Evolutionary conservation across 92 coral and sea anemone species (phyloP).

Genomic region (Zoanthus gigantus): DNA sequence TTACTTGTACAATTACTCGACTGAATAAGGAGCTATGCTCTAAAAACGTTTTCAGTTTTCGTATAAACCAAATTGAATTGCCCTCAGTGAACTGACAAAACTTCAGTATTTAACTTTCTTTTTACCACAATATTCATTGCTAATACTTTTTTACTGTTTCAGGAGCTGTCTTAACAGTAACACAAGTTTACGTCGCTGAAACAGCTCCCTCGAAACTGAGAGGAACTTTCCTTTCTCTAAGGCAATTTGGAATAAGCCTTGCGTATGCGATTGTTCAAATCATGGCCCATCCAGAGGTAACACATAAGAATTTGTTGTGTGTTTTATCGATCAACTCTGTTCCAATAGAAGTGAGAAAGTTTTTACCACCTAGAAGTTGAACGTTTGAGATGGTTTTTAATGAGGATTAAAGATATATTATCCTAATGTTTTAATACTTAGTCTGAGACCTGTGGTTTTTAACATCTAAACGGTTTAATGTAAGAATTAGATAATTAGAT

Average conservation of each 20-base stretch:
- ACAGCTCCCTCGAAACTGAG: slow-evolving; percentile 1
- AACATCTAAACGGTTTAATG: too few species aligned
- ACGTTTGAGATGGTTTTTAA: not conserved
- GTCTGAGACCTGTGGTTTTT: too few species aligned
- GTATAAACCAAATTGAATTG: too few species aligned
- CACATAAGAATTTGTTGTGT: not conserved
- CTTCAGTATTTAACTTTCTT: too few species aligned
- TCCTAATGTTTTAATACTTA: too few species aligned
- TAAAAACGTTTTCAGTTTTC: too few species aligned
- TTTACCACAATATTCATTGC: not conserved
- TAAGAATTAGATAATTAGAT: too few species aligned
- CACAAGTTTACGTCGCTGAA: slow-evolving; percentile 39
- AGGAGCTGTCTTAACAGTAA: slow-evolving; percentile 32
- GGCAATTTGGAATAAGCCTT: not conserved
- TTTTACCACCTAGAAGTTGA: not conserved
- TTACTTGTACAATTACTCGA: too few species aligned
- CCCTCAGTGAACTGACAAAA: too few species aligned
- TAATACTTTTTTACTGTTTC: not conserved
- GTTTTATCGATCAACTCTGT: not conserved
- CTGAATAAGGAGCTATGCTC: too few species aligned
- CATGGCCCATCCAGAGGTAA: slow-evolving; percentile 47
- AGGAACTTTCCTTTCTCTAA: not conserved
- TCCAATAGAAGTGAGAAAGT: too few species aligned
- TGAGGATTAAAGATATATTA: too few species aligned
- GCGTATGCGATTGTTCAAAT: slow-evolving; percentile 5